These are phyloP conservation scores for Synanthedon vespiformis DNA, from an alignment of 2,888 invertebrate genomes.

Conservation along the genomic window DNA sequence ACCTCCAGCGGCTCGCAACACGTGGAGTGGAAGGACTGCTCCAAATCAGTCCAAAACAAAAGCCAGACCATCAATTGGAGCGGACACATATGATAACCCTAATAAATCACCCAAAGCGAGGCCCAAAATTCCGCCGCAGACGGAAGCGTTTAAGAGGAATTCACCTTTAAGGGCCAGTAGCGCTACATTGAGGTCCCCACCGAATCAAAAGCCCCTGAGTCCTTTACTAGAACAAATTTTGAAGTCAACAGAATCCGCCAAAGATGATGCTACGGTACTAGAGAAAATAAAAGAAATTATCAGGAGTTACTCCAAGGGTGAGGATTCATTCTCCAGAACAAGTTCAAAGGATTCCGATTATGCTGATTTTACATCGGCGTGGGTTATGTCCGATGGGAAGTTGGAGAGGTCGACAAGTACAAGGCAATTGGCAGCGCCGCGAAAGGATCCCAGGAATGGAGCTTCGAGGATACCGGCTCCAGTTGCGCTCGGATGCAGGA, in stretches of 20 bases:
- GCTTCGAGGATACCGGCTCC: constrained; percentile 60
- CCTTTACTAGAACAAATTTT: constrained; percentile 80
- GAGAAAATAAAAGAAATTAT: constrained; percentile 79
- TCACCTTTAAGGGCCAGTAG: constrained; percentile 60
- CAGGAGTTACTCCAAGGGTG: constrained; percentile 57
- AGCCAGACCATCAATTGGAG: constrained; percentile 46
- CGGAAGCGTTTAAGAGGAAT: constrained; percentile 64
- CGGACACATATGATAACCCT: constrained; percentile 61
- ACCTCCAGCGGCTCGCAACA: constrained; percentile 72
- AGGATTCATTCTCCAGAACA: constrained; percentile 56
- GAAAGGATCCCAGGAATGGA: constrained; percentile 55
- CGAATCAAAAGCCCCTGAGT: constrained; percentile 70
- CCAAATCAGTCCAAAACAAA: constrained; percentile 49
- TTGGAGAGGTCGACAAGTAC: constrained; percentile 72
- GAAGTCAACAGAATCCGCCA: constrained; percentile 76
- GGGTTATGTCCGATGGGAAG: constrained; percentile 80
- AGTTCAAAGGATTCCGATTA: constrained; percentile 72
- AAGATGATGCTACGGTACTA: constrained; percentile 79
- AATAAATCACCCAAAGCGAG: constrained; percentile 73
- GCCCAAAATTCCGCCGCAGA: constrained; percentile 36
- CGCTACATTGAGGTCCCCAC: constrained; percentile 66
- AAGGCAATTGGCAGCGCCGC: constrained; percentile 55
- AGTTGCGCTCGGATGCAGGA: constrained; percentile 50
- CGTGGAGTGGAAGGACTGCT: constrained; percentile 78
- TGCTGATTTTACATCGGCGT: constrained; percentile 77